These are phyloP conservation scores for Hylyphantes graminicola DNA, from an alignment of 1,140 invertebrate species.

Conservation along the genomic window DNA sequence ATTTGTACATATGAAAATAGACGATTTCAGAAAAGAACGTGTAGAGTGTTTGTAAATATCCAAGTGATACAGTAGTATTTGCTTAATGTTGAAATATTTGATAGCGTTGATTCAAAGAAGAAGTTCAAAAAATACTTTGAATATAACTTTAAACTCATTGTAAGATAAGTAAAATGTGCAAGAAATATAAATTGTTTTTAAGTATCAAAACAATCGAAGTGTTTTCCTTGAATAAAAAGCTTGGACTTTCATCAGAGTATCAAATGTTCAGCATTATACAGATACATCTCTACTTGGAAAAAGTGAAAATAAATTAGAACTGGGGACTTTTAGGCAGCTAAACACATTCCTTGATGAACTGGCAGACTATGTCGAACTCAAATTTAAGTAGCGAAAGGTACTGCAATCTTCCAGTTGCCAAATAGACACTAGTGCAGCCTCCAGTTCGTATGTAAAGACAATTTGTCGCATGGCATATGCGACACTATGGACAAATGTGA, in stretches of 20 bases:
- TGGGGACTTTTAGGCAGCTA: not conserved
- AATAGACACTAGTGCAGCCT: not conserved
- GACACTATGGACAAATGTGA: conserved; percentile 10
- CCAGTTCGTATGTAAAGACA: not conserved
- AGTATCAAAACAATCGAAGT: no score
- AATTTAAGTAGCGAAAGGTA: not conserved
- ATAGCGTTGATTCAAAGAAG: no score
- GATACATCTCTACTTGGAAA: not conserved
- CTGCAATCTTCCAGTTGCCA: not conserved
- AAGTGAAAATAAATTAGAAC: not conserved
- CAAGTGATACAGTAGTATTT: no score
- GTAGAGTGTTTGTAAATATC: no score
- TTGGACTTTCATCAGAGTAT: not conserved
- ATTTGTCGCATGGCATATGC: not conserved
- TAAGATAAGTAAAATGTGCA: no score
- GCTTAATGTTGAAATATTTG: no score
- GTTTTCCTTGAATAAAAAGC: no score
- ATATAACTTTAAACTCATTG: no score
- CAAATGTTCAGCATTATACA: not conserved
- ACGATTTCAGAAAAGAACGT: no score
- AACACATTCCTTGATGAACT: not conserved
- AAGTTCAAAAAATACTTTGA: no score
- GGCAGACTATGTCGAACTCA: conserved; percentile 13
- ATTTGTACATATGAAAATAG: no score
- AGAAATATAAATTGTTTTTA: no score